Evolutionary conservation across 2,888 invertebrate species (phyloP).

Genomic region (Ptychoptera albimana): DNA sequence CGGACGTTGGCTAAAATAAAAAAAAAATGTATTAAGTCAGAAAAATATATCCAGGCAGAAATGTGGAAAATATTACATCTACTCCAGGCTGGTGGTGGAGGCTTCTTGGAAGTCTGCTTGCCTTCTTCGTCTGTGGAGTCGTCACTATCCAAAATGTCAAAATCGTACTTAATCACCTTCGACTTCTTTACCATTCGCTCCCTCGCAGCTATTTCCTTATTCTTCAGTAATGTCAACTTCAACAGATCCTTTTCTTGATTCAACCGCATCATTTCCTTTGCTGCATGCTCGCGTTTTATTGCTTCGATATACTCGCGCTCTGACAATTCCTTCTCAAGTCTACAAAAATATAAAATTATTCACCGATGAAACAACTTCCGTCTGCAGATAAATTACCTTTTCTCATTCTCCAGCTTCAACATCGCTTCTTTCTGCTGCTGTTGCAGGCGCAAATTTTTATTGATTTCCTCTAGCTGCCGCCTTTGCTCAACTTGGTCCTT

Average conservation of each 20-base stretch:
- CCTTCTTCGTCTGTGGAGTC: slow-evolving; percentile 31
- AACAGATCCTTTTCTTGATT: slow-evolving; percentile 5
- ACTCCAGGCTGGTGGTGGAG: slow-evolving; percentile 30
- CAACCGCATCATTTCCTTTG: not conserved
- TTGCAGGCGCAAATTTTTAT: slow-evolving; percentile 20
- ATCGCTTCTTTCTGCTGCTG: slow-evolving; percentile 14
- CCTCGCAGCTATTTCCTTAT: slow-evolving; percentile 7
- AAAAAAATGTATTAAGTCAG: no score
- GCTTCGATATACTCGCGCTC: no score
- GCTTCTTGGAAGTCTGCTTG: slow-evolving; percentile 21
- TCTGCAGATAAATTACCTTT: no score
- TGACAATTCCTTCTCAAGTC: no score
- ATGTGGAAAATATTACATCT: no score
- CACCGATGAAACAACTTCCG: no score
- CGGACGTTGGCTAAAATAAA: slow-evolving; percentile 31
- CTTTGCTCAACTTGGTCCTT: slow-evolving; percentile 21
- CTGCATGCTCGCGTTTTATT: no score
- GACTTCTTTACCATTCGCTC: slow-evolving; percentile 19
- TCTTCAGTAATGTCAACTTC: not conserved
- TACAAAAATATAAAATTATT: no score
- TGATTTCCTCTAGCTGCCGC: slow-evolving; percentile 23
- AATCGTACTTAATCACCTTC: slow-evolving; percentile 20
- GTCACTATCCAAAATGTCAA: slow-evolving; percentile 29
- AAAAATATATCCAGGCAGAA: no score
- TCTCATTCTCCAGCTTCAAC: no score